Conservation (phyloP, 2,888 invertebrate genomes). For the Serrognathus titanus region DNA sequence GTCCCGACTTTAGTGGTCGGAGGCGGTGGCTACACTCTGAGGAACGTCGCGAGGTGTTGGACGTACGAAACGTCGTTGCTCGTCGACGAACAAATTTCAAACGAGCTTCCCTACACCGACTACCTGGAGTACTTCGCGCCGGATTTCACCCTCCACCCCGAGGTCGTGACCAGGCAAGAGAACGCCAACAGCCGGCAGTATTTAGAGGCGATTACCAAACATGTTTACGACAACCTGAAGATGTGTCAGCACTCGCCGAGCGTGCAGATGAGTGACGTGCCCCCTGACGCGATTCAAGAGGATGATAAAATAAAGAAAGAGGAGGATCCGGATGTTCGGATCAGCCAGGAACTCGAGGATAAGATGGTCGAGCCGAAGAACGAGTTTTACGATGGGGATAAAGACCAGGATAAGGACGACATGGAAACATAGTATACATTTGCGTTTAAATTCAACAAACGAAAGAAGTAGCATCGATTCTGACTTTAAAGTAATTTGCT, state of each 20-base stretch:
- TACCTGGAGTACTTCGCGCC: constrained; percentile 97
- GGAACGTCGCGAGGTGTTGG: constrained; percentile 98
- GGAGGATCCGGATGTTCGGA: constrained; percentile 77
- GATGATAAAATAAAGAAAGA: constrained; percentile 70
- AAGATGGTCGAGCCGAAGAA: constrained; percentile 79
- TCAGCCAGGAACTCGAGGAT: constrained; percentile 75
- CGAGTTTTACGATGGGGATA: constrained; percentile 88
- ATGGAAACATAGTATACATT: constrained; percentile 12
- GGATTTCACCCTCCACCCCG: constrained; percentile 94
- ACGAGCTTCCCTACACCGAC: constrained; percentile 93
- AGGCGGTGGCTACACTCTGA: constrained; percentile 80
- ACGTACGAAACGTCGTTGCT: constrained; percentile 96
- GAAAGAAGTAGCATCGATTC: no score
- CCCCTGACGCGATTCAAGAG: constrained; percentile 76
- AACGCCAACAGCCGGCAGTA: constrained; percentile 97
- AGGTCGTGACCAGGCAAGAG: constrained; percentile 79
- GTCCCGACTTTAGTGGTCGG: constrained; percentile 72
- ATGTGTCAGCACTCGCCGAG: constrained; percentile 92
- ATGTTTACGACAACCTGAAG: constrained; percentile 89
- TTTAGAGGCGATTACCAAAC: constrained; percentile 82
- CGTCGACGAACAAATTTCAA: constrained; percentile 88
- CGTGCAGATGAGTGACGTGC: constrained; percentile 96
- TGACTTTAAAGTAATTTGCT: no score
- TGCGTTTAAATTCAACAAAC: background rate
- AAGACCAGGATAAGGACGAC: constrained; percentile 76